Evolutionary conservation across 2,797 vertebrate species (phyloP).

Genomic region (Naso thynnoides): DNA sequence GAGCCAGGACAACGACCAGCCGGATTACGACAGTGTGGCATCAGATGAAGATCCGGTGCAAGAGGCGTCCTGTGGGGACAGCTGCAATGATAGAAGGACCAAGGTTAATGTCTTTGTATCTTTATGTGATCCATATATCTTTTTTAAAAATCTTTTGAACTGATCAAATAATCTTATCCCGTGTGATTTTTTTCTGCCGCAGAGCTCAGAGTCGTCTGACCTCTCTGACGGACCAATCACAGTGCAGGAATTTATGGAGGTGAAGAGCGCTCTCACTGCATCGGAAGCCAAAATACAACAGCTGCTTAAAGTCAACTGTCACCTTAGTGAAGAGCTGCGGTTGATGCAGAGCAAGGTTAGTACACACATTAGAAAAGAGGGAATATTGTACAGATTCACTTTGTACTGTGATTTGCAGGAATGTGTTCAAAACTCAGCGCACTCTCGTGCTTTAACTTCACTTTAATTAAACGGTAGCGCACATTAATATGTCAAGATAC

Average conservation of each 20-base stretch:
- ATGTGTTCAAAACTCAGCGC: not conserved
- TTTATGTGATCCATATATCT: not conserved
- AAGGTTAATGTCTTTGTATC: conserved; percentile 85
- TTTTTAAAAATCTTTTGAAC: too few species aligned
- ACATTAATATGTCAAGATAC: conserved; percentile 11
- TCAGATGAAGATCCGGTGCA: conserved; percentile 95
- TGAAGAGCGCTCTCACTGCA: conserved; percentile 94
- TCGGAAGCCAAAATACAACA: conserved; percentile 99
- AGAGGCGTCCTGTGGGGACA: conserved; percentile 87
- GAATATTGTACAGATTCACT: not conserved
- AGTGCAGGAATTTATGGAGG: conserved; percentile 96
- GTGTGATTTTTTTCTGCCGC: conserved; percentile 13
- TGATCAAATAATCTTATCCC: not conserved
- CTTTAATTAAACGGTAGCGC: not conserved
- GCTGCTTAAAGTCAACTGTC: conserved; percentile 97
- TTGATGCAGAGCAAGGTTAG: conserved; percentile 97
- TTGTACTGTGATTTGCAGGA: not conserved
- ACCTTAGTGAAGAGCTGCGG: conserved; percentile 95
- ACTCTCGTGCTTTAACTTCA: not conserved
- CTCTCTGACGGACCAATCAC: conserved; percentile 96
- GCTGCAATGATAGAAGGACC: conserved; percentile 88
- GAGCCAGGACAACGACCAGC: conserved; percentile 95
- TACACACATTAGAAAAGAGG: not conserved
- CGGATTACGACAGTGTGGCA: conserved; percentile 98
- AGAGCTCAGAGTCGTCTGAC: conserved; percentile 97